These are phyloP conservation scores for Stenotaenia linearis DNA, from an alignment of 2,888 invertebrate genomes.

Conservation along the genomic window DNA sequence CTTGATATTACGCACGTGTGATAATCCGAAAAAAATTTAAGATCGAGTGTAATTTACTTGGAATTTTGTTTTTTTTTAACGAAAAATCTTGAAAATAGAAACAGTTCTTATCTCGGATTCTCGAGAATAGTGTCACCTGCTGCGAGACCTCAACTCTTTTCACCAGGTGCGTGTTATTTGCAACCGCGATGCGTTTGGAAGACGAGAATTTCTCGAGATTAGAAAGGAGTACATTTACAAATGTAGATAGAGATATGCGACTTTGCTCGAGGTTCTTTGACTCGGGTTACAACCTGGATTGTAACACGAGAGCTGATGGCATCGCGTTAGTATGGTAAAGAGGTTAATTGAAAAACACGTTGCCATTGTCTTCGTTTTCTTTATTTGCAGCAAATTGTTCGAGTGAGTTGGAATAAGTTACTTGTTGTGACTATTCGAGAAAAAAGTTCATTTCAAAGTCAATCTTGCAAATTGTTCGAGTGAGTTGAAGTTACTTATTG, in stretches of 20 bases:
- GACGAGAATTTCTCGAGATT: neutral
- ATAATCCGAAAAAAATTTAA: neutral
- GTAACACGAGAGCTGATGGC: neutral
- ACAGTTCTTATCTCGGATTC: too few relatives aligned
- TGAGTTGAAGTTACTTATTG: too few relatives aligned
- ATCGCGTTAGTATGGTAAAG: neutral
- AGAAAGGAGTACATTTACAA: too few relatives aligned
- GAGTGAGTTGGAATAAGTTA: too few relatives aligned
- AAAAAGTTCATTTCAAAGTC: too few relatives aligned
- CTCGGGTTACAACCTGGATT: neutral
- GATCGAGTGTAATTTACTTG: too few relatives aligned
- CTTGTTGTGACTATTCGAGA: too few relatives aligned
- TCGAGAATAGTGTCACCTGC: too few relatives aligned
- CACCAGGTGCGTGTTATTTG: neutral
- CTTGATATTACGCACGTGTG: neutral
- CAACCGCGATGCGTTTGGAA: neutral
- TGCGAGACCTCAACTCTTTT: neutral
- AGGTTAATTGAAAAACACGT: neutral
- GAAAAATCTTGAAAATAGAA: neutral
- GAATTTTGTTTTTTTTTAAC: too few relatives aligned
- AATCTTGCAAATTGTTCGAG: too few relatives aligned
- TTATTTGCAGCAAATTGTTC: too few relatives aligned
- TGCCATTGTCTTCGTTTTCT: neutral
- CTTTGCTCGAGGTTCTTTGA: neutral
- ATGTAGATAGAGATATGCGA: neutral